Evolutionary conservation across 1,140 invertebrate species (phyloP).

Genomic region (Drosophila mayri): DNA sequence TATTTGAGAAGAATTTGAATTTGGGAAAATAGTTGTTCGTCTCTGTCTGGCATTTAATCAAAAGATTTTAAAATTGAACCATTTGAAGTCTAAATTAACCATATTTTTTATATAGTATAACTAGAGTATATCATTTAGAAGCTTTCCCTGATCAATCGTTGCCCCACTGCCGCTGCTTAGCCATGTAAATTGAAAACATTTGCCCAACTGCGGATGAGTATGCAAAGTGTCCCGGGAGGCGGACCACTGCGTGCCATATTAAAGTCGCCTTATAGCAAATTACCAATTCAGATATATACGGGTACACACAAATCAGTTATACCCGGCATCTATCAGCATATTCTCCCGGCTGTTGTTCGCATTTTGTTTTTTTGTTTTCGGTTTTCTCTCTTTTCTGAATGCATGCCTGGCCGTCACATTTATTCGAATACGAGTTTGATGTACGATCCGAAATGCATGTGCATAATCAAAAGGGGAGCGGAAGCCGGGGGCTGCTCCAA

Average conservation of each 20-base stretch:
- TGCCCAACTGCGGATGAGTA: conserved; percentile 45
- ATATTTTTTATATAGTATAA: too few relatives aligned
- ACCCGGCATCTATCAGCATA: conserved; percentile 75
- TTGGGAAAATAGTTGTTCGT: too few relatives aligned
- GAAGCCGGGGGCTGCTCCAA: background rate
- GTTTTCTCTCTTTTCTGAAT: conserved; percentile 12
- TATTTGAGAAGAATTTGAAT: too few relatives aligned
- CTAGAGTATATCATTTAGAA: too few relatives aligned
- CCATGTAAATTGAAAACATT: conserved; percentile 66
- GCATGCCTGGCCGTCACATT: conserved; percentile 64
- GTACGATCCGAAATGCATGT: conserved; percentile 75
- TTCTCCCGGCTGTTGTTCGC: conserved; percentile 35
- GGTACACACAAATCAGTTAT: conserved; percentile 80
- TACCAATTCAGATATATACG: conserved; percentile 79
- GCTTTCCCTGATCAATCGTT: background rate
- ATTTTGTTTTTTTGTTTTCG: background rate
- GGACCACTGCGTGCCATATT: conserved; percentile 72
- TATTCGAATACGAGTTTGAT: conserved; percentile 71
- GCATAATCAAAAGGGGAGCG: conserved; percentile 71
- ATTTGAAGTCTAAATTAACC: too few relatives aligned
- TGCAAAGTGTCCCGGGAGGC: conserved; percentile 56
- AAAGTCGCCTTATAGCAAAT: conserved; percentile 74
- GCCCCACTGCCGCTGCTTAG: conserved; percentile 30
- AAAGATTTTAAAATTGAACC: too few relatives aligned
- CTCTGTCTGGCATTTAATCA: too few relatives aligned